Percentiles rank a stretch among this genome's conserved stretches.
Evolutionary conservation across 2,888 invertebrate genomes (phyloP).

Genomic region (Endotricha flammealis): DNA sequence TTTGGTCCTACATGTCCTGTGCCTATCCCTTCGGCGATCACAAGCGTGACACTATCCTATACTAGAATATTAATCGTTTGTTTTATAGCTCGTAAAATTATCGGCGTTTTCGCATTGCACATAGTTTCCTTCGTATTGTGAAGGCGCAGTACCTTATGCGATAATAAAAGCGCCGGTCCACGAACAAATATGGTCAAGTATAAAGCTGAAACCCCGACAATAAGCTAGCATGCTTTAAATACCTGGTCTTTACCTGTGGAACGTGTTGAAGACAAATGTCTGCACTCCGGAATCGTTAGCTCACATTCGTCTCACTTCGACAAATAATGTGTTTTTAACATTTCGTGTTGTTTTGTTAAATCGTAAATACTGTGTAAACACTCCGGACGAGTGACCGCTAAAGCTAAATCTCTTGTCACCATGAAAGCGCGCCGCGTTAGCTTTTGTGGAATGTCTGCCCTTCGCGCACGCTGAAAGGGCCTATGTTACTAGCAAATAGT

Average conservation of each 20-base stretch:
- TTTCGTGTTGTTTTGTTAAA: constrained; percentile 78
- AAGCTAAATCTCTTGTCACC: constrained; percentile 36
- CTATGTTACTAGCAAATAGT: neutral
- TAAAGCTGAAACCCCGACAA: constrained; percentile 65
- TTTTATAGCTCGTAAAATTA: constrained; percentile 59
- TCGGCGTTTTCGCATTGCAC: constrained; percentile 20
- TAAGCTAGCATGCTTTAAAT: constrained; percentile 61
- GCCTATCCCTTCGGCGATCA: too few species aligned
- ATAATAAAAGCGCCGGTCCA: constrained; percentile 60
- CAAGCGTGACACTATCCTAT: too few species aligned
- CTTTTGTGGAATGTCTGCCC: constrained; percentile 58
- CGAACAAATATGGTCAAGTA: constrained; percentile 57
- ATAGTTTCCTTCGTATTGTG: constrained; percentile 12
- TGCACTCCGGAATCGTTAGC: constrained; percentile 62
- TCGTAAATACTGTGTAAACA: constrained; percentile 76
- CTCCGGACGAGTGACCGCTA: constrained; percentile 43
- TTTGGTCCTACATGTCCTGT: too few species aligned
- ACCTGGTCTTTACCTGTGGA: constrained; percentile 53
- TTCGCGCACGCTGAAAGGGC: constrained; percentile 43
- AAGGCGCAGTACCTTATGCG: constrained; percentile 14
- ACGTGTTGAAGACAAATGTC: constrained; percentile 73
- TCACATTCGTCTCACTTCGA: constrained; percentile 74
- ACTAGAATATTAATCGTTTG: constrained; percentile 41
- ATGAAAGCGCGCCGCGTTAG: constrained; percentile 48
- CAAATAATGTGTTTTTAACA: constrained; percentile 79